Percentiles rank a stretch among this genome's conserved stretches.
These are phyloP conservation scores for Caradrina clavipalpis DNA, from an alignment of 2,888 invertebrate species.

Conservation along the genomic window DNA sequence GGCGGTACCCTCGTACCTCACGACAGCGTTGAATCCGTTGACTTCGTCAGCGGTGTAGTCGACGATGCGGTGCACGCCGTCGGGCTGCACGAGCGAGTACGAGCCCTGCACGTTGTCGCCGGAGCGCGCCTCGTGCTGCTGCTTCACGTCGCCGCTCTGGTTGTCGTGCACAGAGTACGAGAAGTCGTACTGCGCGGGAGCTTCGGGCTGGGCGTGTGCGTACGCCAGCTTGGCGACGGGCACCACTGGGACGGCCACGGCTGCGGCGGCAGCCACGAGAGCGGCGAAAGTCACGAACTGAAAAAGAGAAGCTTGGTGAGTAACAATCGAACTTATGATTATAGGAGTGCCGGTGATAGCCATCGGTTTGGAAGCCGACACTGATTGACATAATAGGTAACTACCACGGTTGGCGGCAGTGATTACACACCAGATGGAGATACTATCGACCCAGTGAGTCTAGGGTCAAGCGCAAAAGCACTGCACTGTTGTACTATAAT, in stretches of 20 bases:
- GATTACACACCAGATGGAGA: neutral
- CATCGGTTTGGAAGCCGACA: neutral
- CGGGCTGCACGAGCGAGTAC: conserved; percentile 88
- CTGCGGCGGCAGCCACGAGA: conserved; percentile 71
- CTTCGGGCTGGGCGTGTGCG: conserved; percentile 80
- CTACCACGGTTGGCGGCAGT: too few relatives aligned
- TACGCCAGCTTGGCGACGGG: conserved; percentile 70
- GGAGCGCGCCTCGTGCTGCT: conserved; percentile 84
- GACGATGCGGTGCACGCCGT: conserved; percentile 85
- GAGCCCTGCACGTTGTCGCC: conserved; percentile 86
- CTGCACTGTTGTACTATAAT: too few relatives aligned
- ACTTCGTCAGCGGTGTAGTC: conserved; percentile 86
- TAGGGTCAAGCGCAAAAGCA: neutral
- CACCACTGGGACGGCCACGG: conserved; percentile 75
- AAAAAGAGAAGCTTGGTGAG: conserved; percentile 21
- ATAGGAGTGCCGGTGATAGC: neutral
- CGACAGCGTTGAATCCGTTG: conserved; percentile 86
- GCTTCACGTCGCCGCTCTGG: conserved; percentile 86
- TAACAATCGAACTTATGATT: neutral
- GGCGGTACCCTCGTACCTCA: conserved; percentile 85
- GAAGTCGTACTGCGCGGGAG: conserved; percentile 85
- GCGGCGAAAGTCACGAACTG: conserved; percentile 68
- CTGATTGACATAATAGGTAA: neutral
- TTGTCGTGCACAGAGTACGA: conserved; percentile 86
- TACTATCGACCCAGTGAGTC: neutral